Evolutionary conservation across 2,113 vertebrate species (phyloP).

Genomic region (Phalacrocorax carbo): DNA sequence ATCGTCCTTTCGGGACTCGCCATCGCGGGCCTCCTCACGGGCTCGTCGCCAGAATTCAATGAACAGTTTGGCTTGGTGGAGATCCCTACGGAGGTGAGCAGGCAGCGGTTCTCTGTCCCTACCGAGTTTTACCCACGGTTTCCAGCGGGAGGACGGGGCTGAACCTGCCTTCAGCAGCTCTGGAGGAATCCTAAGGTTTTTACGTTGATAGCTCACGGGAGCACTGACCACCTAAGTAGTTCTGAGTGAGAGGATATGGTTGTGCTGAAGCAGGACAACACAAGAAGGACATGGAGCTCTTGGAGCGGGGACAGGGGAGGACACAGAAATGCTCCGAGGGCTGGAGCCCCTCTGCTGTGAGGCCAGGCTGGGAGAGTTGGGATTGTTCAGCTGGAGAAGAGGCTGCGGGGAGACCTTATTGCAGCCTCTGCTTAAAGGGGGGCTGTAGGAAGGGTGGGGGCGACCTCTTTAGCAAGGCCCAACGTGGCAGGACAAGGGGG

Average conservation of each 20-base stretch:
- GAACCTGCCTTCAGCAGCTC: no score
- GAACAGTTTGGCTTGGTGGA: slow-evolving; percentile 93
- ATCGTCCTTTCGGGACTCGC: slow-evolving; percentile 85
- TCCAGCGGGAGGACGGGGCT: background rate
- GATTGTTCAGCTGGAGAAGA: no score
- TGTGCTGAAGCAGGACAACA: background rate
- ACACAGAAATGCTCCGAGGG: no score
- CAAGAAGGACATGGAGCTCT: no score
- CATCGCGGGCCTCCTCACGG: slow-evolving; percentile 84
- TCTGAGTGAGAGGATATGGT: fast-evolving
- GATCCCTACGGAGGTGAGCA: slow-evolving; percentile 89
- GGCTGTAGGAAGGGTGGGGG: no score
- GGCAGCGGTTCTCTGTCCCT: background rate
- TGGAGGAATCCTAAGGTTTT: background rate
- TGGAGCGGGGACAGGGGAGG: no score
- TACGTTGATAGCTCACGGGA: background rate
- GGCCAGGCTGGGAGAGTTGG: no score
- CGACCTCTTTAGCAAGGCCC: no score
- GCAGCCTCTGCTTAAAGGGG: no score
- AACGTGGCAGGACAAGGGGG: no score
- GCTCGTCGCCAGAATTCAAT: slow-evolving; percentile 92
- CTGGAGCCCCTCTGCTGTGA: no score
- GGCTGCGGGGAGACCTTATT: no score
- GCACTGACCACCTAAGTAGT: fast-evolving
- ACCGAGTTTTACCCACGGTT: fast-evolving